Evolutionary conservation across 1,140 invertebrate species (phyloP).

Genomic region (Schlechtendalia chinensis): DNA sequence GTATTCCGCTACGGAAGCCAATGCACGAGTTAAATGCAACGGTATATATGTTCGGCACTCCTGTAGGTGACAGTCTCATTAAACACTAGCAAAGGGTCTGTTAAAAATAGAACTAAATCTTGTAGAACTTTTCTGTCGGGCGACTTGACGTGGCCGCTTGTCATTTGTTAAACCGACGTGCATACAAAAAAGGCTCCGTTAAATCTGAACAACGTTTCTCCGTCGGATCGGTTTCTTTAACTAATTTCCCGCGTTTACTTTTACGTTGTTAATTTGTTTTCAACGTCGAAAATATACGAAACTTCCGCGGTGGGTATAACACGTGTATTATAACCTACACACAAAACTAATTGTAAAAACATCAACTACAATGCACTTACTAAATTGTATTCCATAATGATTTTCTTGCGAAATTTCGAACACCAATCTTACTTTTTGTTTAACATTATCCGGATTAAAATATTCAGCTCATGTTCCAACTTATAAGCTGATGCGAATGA

Average conservation of each 20-base stretch:
- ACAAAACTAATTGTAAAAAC: conserved; percentile 5
- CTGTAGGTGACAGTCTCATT: conserved; percentile 30
- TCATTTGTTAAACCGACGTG: conserved; percentile 4
- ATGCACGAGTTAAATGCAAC: not conserved
- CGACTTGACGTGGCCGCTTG: not conserved
- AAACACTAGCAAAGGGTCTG: conserved; percentile 21
- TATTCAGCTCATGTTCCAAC: no score
- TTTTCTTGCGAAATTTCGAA: no score
- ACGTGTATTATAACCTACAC: no score
- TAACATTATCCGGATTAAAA: no score
- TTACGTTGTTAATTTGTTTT: conserved; percentile 13
- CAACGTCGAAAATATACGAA: not conserved
- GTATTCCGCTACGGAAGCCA: conserved; percentile 1
- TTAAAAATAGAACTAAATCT: conserved; percentile 40
- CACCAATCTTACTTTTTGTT: no score
- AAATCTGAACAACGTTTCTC: conserved; percentile 29
- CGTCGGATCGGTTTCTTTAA: not conserved
- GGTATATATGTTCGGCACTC: conserved; percentile 17
- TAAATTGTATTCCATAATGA: no score
- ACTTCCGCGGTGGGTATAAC: not conserved
- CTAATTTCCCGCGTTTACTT: conserved; percentile 19
- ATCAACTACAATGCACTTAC: no score
- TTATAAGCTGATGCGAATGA: no score
- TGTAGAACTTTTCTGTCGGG: conserved; percentile 12
- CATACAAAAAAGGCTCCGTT: conserved; percentile 3